Evolutionary conservation across 2,113 vertebrate genomes (phyloP), one percentile per base, ranked within the genome.

Genomic region (Channa argus): DNA sequence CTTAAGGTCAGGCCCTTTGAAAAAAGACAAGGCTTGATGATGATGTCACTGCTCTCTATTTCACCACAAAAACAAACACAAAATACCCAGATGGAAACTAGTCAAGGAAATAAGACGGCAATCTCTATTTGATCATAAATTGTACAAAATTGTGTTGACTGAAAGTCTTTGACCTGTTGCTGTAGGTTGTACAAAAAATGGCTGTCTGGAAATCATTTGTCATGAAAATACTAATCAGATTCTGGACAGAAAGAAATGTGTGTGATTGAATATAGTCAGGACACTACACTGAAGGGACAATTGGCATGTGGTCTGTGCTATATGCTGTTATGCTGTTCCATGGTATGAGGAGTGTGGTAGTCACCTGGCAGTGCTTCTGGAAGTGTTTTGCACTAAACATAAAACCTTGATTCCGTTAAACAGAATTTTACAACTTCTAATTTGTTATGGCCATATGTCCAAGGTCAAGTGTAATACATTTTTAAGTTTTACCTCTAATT

Each of bases 81-180:
- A 13, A 52, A 34, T 10, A 66, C 49, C 49, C 43, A 60, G 58
- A 62, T 13, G 52, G 73, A 62, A 87, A 86, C 80, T 58, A 64
- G 36, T 53, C 5, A 5, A 54, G 24, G 43, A 67, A 70, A 81
- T 33, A 56, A 45, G 45, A 66, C 37, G 13, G 62, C 61, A 59
- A 63, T 79, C 78, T 71, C n/a, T 74, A 63, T 83, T 80, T 61
- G 3, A 63, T 69, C 33, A 54, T 15, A 47, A 71, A 65, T 60
- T 12, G 67, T 37, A 34, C 54, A 53, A 53, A 63, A 68, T 59
- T 74, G 74, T 74, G 63, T 60, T 77, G 69, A 69, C 38, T 80
- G 74, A 53, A 37, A 41, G 37, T 59, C 59, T 74, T 43, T 84
- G 86, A 71, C 76, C 60, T 62, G 61, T 71, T 46, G 45, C 24